phyloP scores from a whole-genome alignment of 2,113 vertebrate species.

The Gobiocypris rarus region DNA sequence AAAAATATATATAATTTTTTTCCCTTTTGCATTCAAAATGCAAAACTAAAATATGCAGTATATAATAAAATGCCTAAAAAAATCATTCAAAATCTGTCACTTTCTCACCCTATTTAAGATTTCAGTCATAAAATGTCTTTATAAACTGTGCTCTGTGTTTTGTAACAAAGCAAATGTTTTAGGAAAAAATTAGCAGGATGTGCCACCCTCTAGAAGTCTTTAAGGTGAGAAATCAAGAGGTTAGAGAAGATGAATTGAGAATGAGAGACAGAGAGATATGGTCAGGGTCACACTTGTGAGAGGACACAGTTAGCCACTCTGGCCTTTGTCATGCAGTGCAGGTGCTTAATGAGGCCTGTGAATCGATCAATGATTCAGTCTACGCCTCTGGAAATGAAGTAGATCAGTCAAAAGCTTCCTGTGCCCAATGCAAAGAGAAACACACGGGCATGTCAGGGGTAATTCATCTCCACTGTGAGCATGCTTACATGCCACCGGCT shows the following conservation, averaged over 20 bases:
- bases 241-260: background rate
- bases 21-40: too few relatives aligned
- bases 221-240: conserved; percentile 10
- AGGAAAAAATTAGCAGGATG: background rate
- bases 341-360: conserved; percentile 74
- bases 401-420: conserved; percentile 70
- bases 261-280: background rate
- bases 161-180: background rate
- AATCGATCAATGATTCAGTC: conserved; percentile 76
- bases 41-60: too few relatives aligned
- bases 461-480: conserved; percentile 44
- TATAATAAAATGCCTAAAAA: too few relatives aligned
- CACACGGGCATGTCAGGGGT: conserved; percentile 39
- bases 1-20: too few relatives aligned
- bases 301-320: conserved; percentile 65
- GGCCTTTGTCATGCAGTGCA: conserved; percentile 61
- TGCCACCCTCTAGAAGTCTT: background rate
- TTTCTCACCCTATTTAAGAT: background rate
- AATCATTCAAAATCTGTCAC: too few relatives aligned
- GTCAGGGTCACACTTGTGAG: conserved; percentile 17
- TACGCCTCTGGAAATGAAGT: conserved; percentile 71
- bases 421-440: conserved; percentile 30
- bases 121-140: background rate
- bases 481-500: conserved; percentile 11
- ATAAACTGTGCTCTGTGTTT: background rate